Evolutionary conservation across 2,113 vertebrate species (phyloP).

Genomic region (Bubo bubo): DNA sequence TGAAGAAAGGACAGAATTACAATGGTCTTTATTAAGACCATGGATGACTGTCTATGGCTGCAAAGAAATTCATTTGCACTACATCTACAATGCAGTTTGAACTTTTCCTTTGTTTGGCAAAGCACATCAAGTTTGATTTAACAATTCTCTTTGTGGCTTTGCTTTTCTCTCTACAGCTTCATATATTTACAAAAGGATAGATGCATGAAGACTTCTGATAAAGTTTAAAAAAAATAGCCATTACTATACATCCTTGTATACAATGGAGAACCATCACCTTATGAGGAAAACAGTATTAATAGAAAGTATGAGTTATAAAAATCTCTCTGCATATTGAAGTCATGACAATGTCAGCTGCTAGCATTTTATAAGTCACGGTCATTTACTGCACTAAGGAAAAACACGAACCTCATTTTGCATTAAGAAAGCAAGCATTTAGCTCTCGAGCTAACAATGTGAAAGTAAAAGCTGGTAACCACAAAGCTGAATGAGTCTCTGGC

Average conservation of each 20-base stretch:
- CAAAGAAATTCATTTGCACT: slow-evolving; percentile 45
- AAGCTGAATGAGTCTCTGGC: not conserved
- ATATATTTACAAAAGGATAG: slow-evolving; percentile 57
- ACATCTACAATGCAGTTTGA: slow-evolving; percentile 66
- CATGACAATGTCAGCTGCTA: not conserved
- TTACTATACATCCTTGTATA: not conserved
- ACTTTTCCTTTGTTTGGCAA: slow-evolving; percentile 63
- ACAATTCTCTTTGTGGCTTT: slow-evolving; percentile 67
- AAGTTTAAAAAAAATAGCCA: not conserved
- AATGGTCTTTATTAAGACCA: slow-evolving; percentile 31
- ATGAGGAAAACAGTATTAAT: slow-evolving; percentile 9
- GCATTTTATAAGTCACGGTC: slow-evolving; percentile 20
- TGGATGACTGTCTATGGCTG: not conserved
- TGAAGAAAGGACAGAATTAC: slow-evolving; percentile 17
- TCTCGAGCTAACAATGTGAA: not conserved
- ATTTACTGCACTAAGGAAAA: slow-evolving; percentile 5
- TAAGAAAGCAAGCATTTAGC: slow-evolving; percentile 13
- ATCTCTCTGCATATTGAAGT: not conserved
- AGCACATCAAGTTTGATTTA: slow-evolving; percentile 57
- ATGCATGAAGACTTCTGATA: slow-evolving; percentile 35
- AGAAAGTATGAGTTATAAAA: slow-evolving; percentile 12
- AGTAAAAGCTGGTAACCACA: not conserved
- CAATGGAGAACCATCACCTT: not conserved
- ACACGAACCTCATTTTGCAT: not conserved
- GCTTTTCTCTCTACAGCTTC: slow-evolving; percentile 46